Base-by-base conservation (phyloP, 2,113 vertebrate species). In the Antechinus flavipes region DNA sequence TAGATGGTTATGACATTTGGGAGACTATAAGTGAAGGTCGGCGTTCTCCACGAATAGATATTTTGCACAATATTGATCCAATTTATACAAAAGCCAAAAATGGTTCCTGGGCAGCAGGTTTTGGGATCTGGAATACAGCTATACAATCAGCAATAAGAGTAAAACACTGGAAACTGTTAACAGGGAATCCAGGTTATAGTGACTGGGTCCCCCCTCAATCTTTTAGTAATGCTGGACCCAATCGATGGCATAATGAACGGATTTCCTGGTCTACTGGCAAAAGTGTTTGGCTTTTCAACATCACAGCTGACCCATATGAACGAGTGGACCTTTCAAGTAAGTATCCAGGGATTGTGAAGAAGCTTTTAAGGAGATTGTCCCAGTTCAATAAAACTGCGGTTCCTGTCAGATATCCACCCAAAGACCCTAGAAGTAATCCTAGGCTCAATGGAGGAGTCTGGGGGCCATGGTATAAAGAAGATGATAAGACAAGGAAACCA, bases 151-250 rank as follows among this genome's bases (percentile, higher is more conserved):
- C 99, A 0, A 99, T 99, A 91, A 98, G 99, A 35, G 99, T 99
- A 89, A 99, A 99, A 54, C 99, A 99, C 95, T 99, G 99, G 99
- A 99, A 99, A 93, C 98, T 99, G 68, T 98, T 99, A 91, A 99
- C 99, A 0, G 99, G 99, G 14, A 99, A 99, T 25, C 99, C 99
- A 0, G 99, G 99, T 0, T 99, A 99, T 92, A 99, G 99, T 0
- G 99, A 99, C 98, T 99, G 99, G 99, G 99, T 99, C 6, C 99
- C 99, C 1, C 99, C 99, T 0, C 99, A 99, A 98, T 99, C 99
- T 30, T 99, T 99, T 98, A 99, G 98, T 91, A 99, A 99, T 35
- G 97, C 98, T 0, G 98, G 99, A 0, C 98, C 98, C 50, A 99
- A 98, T 93, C 99, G 99, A 93, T 99, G 99, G 99, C 99, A 99